A percentile compares a stretch with the other conserved stretches of the same genome.
Evolutionary conservation across 2,888 invertebrate species (phyloP).

Genomic region (Apamea monoglypha): DNA sequence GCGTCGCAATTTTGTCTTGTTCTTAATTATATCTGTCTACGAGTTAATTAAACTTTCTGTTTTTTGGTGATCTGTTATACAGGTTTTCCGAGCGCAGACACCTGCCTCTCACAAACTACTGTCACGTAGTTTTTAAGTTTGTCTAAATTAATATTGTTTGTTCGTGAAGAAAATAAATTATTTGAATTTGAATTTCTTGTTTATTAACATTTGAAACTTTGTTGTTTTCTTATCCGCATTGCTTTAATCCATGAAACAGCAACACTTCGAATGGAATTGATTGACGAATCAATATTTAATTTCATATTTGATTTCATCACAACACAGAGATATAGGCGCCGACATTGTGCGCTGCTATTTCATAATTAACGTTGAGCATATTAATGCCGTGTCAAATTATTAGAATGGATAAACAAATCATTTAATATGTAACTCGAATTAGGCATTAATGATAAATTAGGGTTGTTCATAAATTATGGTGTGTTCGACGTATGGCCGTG

Average conservation of each 20-base stretch:
- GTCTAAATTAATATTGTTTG: not conserved
- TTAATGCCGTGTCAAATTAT: slow-evolving; percentile 31
- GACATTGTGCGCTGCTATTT: slow-evolving; percentile 2
- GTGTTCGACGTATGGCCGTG: slow-evolving; percentile 3
- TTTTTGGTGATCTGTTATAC: too few relatives aligned
- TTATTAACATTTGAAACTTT: not conserved
- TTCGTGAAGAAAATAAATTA: not conserved
- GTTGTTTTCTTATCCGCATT: slow-evolving; percentile 21
- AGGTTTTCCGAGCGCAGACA: not conserved
- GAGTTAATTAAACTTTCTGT: not conserved
- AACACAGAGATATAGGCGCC: not conserved
- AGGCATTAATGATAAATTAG: slow-evolving; percentile 26
- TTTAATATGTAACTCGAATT: slow-evolving; percentile 36
- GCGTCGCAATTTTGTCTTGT: not conserved
- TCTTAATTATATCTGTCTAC: not conserved
- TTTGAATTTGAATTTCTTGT: not conserved
- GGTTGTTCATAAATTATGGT: slow-evolving; percentile 25
- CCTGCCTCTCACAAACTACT: not conserved
- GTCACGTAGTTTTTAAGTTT: not conserved
- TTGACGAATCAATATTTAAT: slow-evolving; percentile 45
- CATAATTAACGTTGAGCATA: slow-evolving; percentile 15
- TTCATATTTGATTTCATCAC: slow-evolving; percentile 36
- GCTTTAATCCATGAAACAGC: not conserved
- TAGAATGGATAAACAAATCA: slow-evolving; percentile 40
- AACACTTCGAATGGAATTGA: slow-evolving; percentile 32